Conservation (phyloP, 1,140 invertebrate genomes). For the Drosophila willistoni region DNA sequence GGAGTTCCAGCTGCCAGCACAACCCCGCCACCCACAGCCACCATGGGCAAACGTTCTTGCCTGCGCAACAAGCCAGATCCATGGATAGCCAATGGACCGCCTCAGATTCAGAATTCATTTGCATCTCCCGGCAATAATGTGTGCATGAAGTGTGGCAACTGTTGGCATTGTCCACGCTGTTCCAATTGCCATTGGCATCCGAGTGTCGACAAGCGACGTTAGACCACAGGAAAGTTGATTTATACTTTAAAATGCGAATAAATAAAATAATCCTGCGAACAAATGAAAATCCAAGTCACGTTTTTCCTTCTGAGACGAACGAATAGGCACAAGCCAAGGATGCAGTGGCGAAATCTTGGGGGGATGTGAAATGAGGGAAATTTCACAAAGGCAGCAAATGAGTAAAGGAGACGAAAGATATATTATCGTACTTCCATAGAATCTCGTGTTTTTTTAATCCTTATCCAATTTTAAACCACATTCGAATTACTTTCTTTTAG, state of each 20-base stretch:
- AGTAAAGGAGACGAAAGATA: too few species aligned
- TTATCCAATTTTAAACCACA: too few species aligned
- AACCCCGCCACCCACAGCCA: too few species aligned
- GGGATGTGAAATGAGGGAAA: too few species aligned
- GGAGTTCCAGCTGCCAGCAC: not conserved
- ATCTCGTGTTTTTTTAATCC: too few species aligned
- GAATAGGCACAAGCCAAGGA: too few species aligned
- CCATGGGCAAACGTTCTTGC: slow-evolving; percentile 25
- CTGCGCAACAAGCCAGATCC: slow-evolving; percentile 22
- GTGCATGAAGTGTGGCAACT: slow-evolving; percentile 41
- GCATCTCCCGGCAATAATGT: slow-evolving; percentile 24
- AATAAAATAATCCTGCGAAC: not conserved
- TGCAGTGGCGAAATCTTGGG: too few species aligned
- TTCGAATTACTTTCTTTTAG: too few species aligned
- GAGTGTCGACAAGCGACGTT: slow-evolving; percentile 13
- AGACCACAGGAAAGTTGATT: not conserved
- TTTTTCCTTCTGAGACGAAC: too few species aligned
- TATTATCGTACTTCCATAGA: too few species aligned
- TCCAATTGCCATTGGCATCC: slow-evolving; percentile 55
- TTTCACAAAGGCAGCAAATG: too few species aligned
- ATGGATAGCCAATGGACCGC: slow-evolving; percentile 10
- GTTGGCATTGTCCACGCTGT: slow-evolving; percentile 50
- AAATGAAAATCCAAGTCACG: too few species aligned
- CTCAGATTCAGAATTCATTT: slow-evolving; percentile 5
- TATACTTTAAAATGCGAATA: not conserved